Conservation (phyloP, 2,888 invertebrate genomes). For the Chymomyza fuscimana region DNA sequence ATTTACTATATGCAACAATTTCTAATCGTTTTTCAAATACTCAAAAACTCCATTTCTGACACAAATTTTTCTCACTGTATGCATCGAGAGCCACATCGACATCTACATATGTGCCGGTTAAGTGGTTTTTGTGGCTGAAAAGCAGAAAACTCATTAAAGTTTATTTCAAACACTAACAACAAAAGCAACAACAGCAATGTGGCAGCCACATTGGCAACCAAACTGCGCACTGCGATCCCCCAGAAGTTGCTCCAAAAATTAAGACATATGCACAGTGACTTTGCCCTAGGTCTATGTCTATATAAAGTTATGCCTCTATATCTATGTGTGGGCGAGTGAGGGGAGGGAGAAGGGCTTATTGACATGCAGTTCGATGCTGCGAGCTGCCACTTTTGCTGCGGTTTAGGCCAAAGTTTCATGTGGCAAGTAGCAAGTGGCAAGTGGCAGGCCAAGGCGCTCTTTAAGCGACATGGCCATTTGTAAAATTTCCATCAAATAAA, state of each 20-base stretch:
- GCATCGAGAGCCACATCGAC: constrained; percentile 12
- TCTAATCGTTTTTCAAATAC: too few species aligned
- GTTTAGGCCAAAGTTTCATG: constrained; percentile 13
- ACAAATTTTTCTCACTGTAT: background rate
- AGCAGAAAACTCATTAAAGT: constrained; percentile 76
- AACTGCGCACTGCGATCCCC: constrained; percentile 7
- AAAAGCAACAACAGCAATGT: constrained; percentile 25
- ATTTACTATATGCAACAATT: too few species aligned
- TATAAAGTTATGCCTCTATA: background rate
- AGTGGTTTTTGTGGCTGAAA: constrained; percentile 75
- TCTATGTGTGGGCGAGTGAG: background rate
- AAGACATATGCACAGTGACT: constrained; percentile 49
- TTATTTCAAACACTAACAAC: constrained; percentile 63
- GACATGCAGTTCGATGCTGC: constrained; percentile 34
- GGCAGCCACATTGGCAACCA: background rate
- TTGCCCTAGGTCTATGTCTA: constrained; percentile 6
- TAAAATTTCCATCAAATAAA: background rate
- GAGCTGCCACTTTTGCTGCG: constrained; percentile 48
- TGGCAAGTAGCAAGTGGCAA: constrained; percentile 1
- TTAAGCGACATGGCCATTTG: background rate
- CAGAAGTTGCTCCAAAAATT: constrained; percentile 56
- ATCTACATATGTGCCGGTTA: constrained; percentile 68
- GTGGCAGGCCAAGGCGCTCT: background rate
- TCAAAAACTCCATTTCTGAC: too few species aligned
- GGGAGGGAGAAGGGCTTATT: constrained; percentile 12